Evolutionary conservation across 1,140 invertebrate genomes (phyloP).

Genomic region (Pentalonia nigronervosa): DNA sequence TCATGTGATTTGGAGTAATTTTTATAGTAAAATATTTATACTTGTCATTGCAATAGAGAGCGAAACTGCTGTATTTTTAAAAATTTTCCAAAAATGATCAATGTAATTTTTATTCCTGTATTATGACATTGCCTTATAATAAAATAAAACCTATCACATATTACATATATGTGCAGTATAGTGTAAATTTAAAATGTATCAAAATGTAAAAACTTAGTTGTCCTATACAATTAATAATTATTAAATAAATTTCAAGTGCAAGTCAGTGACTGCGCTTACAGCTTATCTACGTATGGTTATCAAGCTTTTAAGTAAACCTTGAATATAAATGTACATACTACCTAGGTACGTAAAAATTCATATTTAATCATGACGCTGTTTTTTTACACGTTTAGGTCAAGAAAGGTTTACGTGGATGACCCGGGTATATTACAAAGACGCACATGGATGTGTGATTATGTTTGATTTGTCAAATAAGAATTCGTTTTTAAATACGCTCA

Average conservation of each 20-base stretch:
- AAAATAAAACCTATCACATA: background rate
- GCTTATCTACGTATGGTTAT: background rate
- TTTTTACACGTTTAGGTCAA: constrained; percentile 65
- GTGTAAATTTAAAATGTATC: background rate
- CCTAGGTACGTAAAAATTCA: background rate
- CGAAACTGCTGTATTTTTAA: background rate
- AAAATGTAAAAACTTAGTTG: background rate
- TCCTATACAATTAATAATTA: background rate
- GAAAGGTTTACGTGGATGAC: constrained; percentile 73
- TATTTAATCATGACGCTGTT: background rate
- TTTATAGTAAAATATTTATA: background rate
- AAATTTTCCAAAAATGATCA: background rate
- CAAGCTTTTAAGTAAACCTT: constrained; percentile 1
- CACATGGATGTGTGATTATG: constrained; percentile 72
- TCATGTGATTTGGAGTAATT: background rate
- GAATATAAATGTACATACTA: background rate
- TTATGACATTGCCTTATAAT: too few species aligned
- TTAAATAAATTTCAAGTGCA: background rate
- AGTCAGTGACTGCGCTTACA: background rate
- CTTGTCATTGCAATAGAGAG: background rate
- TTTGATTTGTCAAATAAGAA: constrained; percentile 70
- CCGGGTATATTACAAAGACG: constrained; percentile 72
- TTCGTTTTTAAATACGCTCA: constrained; percentile 69
- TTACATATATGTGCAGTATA: background rate
- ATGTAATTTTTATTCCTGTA: background rate